phyloP scores from a whole-genome alignment of 2,888 invertebrate genomes.

The Thymelicus acteon region DNA sequence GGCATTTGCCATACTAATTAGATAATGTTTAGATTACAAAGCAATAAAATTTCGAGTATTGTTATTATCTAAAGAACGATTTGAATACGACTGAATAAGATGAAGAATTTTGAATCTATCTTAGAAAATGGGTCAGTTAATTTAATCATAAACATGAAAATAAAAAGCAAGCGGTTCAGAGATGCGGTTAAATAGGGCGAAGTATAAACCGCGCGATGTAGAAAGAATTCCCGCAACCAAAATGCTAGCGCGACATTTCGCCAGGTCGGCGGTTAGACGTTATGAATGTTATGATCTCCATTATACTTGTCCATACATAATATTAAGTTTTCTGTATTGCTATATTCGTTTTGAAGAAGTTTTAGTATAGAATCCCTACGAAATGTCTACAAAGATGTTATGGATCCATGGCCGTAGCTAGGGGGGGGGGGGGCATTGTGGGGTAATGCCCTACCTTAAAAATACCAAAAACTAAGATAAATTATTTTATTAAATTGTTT shows the following conservation, averaged over 20 bases:
- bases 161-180: slow-evolving; percentile 26
- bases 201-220: slow-evolving; percentile 68
- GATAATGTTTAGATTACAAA: no score
- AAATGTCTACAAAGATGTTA: no score
- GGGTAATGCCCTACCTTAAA: no score
- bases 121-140: slow-evolving; percentile 32
- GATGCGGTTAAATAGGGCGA: slow-evolving; percentile 59
- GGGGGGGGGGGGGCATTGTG: no score
- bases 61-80: no score
- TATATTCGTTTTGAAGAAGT: no score
- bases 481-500: no score
- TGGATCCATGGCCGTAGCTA: no score
- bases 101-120: background rate
- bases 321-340: background rate
- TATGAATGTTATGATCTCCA: slow-evolving; percentile 28
- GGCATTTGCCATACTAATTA: no score
- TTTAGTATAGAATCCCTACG: no score
- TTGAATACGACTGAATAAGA: background rate
- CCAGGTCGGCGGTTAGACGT: slow-evolving; percentile 45
- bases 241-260: slow-evolving; percentile 77
- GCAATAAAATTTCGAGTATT: no score
- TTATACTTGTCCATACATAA: background rate
- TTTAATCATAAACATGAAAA: slow-evolving; percentile 33
- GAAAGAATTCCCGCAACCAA: slow-evolving; percentile 60
- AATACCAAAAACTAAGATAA: no score